A percentile compares a stretch with the other conserved stretches of the same genome.
phyloP scores from a whole-genome alignment of 2,888 invertebrate species.

The Zhengitettix transpicula region DNA sequence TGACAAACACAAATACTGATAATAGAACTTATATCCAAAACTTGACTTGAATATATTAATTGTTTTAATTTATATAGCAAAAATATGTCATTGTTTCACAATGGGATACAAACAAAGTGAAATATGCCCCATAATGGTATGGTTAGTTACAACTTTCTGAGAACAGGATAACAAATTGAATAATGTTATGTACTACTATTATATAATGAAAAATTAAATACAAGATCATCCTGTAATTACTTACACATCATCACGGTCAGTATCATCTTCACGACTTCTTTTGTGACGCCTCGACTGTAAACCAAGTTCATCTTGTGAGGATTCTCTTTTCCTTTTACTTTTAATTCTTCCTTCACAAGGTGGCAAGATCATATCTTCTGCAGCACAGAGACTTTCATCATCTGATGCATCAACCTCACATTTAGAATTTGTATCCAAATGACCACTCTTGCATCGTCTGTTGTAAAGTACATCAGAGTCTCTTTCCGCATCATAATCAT shows the following conservation, averaged over 20 bases:
- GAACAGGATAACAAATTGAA: no score
- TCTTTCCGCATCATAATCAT: neutral
- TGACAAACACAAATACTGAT: no score
- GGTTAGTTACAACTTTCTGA: no score
- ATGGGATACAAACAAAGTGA: no score
- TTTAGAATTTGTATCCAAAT: neutral
- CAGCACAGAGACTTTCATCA: neutral
- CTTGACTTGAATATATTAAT: no score
- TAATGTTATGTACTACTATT: no score
- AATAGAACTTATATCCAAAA: no score
- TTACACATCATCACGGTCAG: slow-evolving; percentile 7
- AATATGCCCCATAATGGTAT: no score
- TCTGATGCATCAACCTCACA: neutral
- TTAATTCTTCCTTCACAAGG: neutral
- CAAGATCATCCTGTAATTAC: neutral
- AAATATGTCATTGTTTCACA: no score
- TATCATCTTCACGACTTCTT: slow-evolving; percentile 8
- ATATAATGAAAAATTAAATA: no score
- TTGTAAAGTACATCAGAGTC: neutral
- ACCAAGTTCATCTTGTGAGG: slow-evolving; percentile 2
- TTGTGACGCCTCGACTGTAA: slow-evolving; percentile 2
- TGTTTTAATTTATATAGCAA: no score
- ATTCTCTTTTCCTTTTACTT: slow-evolving; percentile 4
- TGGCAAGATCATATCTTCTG: neutral
- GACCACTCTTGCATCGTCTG: neutral